Evolutionary conservation across 1,140 invertebrate species (phyloP).

Genomic region (Leptestheria dahalacensis): DNA sequence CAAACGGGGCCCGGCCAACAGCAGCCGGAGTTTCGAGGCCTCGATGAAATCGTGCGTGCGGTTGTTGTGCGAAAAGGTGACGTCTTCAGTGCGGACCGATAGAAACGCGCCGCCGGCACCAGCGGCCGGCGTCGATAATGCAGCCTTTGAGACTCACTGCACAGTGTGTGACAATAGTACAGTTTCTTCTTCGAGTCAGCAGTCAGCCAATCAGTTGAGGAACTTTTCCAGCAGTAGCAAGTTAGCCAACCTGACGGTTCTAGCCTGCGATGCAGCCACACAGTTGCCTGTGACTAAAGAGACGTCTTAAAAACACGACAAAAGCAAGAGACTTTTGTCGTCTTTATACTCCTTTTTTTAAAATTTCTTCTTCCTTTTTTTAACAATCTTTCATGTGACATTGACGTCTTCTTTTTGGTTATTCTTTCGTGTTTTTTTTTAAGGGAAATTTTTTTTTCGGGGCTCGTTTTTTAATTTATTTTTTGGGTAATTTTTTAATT

Average conservation of each 20-base stretch:
- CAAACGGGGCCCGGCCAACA: not conserved
- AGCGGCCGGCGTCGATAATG: not conserved
- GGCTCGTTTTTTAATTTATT: too few species aligned
- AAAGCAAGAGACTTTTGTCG: too few species aligned
- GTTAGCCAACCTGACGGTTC: not conserved
- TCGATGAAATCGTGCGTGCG: not conserved
- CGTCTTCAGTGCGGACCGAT: not conserved
- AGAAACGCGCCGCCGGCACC: not conserved
- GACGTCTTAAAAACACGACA: not conserved
- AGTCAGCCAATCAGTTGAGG: not conserved
- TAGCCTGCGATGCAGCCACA: not conserved
- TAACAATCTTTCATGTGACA: too few species aligned
- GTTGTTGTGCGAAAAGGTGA: not conserved
- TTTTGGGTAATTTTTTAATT: not conserved
- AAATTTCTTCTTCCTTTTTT: too few species aligned
- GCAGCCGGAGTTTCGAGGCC: not conserved
- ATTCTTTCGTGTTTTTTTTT: too few species aligned
- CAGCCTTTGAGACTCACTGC: not conserved
- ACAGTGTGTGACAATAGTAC: too few species aligned
- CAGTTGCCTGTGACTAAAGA: not conserved
- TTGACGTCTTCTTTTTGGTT: too few species aligned
- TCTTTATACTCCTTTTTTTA: too few species aligned
- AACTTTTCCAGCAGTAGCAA: not conserved
- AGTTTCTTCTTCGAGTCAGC: too few species aligned
- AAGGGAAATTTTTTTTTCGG: too few species aligned